Evolutionary conservation across 1,140 invertebrate species (phyloP).

Genomic region (Drosophila sp.): DNA sequence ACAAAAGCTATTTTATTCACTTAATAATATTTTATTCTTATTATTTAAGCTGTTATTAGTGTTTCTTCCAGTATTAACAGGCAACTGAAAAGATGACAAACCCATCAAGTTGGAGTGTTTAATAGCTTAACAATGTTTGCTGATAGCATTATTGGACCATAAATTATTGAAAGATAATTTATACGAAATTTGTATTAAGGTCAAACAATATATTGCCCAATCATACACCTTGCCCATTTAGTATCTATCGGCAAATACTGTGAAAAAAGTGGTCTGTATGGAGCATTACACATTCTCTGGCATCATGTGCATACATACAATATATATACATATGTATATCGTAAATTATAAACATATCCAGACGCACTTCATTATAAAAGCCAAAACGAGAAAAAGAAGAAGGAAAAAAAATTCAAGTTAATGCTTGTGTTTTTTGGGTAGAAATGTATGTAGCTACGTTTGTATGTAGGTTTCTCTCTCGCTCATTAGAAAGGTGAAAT

Average conservation of each 20-base stretch:
- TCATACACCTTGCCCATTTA: neutral
- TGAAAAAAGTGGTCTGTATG: neutral
- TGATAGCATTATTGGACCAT: neutral
- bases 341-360: conserved; percentile 81
- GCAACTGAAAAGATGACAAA: neutral
- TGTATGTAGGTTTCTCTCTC: neutral
- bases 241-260: neutral
- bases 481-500: conserved; percentile 65
- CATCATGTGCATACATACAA: neutral
- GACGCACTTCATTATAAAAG: conserved; percentile 62
- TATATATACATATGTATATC: conserved; percentile 33
- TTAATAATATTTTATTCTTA: too few species aligned
- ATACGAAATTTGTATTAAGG: neutral
- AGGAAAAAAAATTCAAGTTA: conserved; percentile 33
- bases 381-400: conserved; percentile 23
- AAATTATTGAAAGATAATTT: neutral
- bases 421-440: conserved; percentile 15
- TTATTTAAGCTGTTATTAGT: neutral
- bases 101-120: neutral
- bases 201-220: conserved; percentile 1
- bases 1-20: too few species aligned
- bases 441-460: neutral
- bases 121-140: neutral
- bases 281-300: conserved; percentile 1
- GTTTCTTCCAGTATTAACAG: neutral